These are phyloP conservation scores for Corythoichthys haematopterus DNA, from an alignment of 2,113 vertebrate species.

Conservation along the genomic window DNA sequence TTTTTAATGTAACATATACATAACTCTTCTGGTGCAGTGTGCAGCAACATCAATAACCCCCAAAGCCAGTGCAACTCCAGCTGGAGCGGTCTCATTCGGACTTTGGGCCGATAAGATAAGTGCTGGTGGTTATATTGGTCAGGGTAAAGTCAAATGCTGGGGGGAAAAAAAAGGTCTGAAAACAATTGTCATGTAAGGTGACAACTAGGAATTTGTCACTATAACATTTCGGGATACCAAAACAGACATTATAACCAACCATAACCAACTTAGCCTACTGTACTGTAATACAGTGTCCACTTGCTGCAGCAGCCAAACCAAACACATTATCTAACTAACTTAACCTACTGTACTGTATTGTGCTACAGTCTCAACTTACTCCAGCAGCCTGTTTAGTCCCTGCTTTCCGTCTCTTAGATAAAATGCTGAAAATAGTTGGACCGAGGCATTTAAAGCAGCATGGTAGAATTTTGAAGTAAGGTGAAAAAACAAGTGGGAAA, in stretches of 20 bases:
- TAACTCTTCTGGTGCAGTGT: neutral
- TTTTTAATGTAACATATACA: neutral
- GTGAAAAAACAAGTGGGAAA: too few species aligned
- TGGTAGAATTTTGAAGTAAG: too few species aligned
- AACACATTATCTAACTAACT: too few species aligned
- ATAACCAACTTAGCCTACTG: neutral
- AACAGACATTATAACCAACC: neutral
- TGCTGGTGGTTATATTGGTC: neutral
- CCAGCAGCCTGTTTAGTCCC: too few species aligned
- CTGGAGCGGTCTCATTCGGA: slow-evolving; percentile 10
- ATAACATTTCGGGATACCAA: neutral
- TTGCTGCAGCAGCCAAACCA: neutral
- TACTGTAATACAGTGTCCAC: neutral
- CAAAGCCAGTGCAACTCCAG: slow-evolving; percentile 3
- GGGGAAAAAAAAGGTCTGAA: too few species aligned
- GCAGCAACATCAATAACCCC: slow-evolving; percentile 25
- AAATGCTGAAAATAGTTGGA: too few species aligned
- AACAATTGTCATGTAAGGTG: neutral
- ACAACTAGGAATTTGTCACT: neutral
- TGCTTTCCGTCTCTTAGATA: too few species aligned
- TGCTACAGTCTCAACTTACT: too few species aligned
- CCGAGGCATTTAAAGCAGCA: too few species aligned
- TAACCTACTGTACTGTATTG: too few species aligned
- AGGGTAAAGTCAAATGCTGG: neutral
- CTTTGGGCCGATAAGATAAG: slow-evolving; percentile 51